Evolutionary conservation across 1,140 invertebrate genomes (phyloP).

Genomic region (Drosophila sturtevanti): DNA sequence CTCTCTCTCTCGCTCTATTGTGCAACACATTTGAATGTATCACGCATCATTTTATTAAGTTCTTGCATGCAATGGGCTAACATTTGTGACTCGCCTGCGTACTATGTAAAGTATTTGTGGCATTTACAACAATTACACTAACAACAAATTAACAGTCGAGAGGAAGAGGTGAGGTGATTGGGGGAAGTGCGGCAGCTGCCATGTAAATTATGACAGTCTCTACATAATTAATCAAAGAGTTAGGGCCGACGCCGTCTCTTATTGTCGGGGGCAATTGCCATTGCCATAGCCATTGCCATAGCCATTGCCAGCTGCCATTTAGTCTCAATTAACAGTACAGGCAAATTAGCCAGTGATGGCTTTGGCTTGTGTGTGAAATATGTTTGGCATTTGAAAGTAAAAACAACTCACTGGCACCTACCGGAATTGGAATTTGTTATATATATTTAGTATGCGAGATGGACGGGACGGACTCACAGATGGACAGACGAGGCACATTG

Average conservation of each 20-base stretch:
- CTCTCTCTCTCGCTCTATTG: conserved; percentile 14
- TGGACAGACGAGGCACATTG: conserved; percentile 5
- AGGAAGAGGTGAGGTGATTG: neutral
- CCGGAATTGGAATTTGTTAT: conserved; percentile 72
- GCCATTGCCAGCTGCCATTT: conserved; percentile 25
- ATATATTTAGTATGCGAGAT: conserved; percentile 50
- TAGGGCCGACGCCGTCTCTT: conserved; percentile 63
- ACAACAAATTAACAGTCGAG: conserved; percentile 55
- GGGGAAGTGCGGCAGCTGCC: conserved; percentile 4
- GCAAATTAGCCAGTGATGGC: neutral
- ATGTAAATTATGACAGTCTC: conserved; percentile 74
- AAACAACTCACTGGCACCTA: conserved; percentile 65
- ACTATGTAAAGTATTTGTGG: neutral
- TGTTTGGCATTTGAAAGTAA: conserved; percentile 71
- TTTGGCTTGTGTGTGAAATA: conserved; percentile 51
- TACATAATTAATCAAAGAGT: conserved; percentile 77
- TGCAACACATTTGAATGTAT: conserved; percentile 44
- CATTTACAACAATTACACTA: conserved; percentile 28
- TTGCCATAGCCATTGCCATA: conserved; percentile 53
- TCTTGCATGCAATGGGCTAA: conserved; percentile 56
- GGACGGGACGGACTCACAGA: neutral
- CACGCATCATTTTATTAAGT: conserved; percentile 41
- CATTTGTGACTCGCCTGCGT: conserved; percentile 14
- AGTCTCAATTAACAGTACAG: conserved; percentile 4
- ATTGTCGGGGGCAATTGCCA: conserved; percentile 71